Percentiles rank a stretch among this genome's conserved stretches.
Evolutionary conservation across 2,113 vertebrate species (phyloP).

Genomic region (Lates calcarifer): DNA sequence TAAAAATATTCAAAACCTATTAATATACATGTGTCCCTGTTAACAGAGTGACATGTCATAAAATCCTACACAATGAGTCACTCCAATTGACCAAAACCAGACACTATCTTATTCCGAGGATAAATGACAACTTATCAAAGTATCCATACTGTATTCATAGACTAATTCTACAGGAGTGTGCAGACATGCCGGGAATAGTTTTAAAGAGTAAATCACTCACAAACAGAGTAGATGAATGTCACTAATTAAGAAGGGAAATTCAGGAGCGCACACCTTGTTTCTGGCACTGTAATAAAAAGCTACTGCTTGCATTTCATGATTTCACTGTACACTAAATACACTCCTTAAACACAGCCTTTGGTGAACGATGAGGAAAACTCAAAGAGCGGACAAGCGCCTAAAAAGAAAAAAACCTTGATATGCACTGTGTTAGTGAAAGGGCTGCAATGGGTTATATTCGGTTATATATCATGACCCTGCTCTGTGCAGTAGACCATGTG

Average conservation of each 20-base stretch:
- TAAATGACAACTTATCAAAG: not conserved
- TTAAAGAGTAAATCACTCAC: not conserved
- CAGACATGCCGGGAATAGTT: not conserved
- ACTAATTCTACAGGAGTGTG: not conserved
- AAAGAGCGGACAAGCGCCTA: not conserved
- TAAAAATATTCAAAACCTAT: conserved; percentile 4
- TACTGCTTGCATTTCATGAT: not conserved
- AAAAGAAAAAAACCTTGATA: not conserved
- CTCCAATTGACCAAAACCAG: not conserved
- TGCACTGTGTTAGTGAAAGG: conserved; percentile 1
- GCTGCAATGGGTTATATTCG: conserved; percentile 7
- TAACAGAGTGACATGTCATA: not conserved
- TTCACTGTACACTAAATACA: not conserved
- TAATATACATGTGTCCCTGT: not conserved
- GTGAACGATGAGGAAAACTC: not conserved
- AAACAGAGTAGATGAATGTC: not conserved
- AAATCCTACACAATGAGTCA: conserved; percentile 35
- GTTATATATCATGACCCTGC: conserved; percentile 49
- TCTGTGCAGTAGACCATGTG: conserved; percentile 41
- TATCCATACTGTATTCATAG: not conserved
- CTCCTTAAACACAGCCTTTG: not conserved
- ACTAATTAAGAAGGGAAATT: not conserved
- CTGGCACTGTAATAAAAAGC: not conserved
- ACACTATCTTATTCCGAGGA: conserved; percentile 6
- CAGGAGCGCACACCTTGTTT: not conserved